These are phyloP conservation scores for Hermetia illucens DNA, from an alignment of 1,140 invertebrate species.

Conservation along the genomic window DNA sequence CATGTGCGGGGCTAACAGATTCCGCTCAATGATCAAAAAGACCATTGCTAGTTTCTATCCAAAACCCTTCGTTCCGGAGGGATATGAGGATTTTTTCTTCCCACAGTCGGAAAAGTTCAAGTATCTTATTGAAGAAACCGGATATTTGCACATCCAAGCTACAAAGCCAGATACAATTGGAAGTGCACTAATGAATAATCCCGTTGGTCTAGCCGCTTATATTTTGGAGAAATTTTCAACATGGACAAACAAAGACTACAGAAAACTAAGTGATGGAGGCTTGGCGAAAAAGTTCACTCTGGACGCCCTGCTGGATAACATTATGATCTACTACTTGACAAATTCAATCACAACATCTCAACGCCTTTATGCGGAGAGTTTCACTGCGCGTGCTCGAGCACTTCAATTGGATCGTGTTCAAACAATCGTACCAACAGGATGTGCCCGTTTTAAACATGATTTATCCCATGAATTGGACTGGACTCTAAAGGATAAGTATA, in stretches of 20 bases:
- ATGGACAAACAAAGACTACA: constrained; percentile 50
- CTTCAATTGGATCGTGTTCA: constrained; percentile 40
- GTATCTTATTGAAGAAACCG: constrained; percentile 49
- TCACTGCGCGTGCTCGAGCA: constrained; percentile 25
- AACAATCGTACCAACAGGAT: constrained; percentile 47
- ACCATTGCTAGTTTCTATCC: constrained; percentile 18
- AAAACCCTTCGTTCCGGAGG: constrained; percentile 15
- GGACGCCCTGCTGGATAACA: constrained; percentile 70
- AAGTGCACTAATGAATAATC: constrained; percentile 45
- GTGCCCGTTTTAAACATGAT: constrained; percentile 50
- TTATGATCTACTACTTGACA: constrained; percentile 79
- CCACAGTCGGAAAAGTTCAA: constrained; percentile 38
- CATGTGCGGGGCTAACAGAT: constrained; percentile 27
- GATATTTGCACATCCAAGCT: constrained; percentile 72
- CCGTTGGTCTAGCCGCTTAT: constrained; percentile 63
- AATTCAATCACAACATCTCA: constrained; percentile 60
- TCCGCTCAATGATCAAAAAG: constrained; percentile 15
- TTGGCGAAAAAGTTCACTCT: constrained; percentile 42
- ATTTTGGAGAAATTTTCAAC: constrained; percentile 75
- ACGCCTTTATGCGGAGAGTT: constrained; percentile 58
- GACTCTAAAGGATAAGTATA: constrained; percentile 41
- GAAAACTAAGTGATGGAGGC: constrained; percentile 50
- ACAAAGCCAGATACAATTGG: constrained; percentile 84
- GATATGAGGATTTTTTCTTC: too few relatives aligned
- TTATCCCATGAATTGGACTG: constrained; percentile 41